Base-by-base conservation (phyloP, 2,113 vertebrate species). In the Eurystomus gularis region DNA sequence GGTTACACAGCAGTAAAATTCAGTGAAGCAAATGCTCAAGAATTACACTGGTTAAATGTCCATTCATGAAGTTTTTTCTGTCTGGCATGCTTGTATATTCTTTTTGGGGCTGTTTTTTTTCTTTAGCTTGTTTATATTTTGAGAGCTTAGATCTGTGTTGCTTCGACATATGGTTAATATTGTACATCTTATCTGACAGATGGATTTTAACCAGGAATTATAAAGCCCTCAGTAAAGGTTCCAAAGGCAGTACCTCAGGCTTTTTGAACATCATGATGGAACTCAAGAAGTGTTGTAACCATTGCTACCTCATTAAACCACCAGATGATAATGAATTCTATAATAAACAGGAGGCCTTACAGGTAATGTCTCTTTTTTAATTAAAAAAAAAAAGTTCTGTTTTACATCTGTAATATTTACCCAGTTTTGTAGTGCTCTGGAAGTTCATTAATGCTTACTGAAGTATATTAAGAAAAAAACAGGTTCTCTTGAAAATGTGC, bases 181-280 rank as follows among this genome's bases (percentile, higher is more conserved):
- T 76, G 9, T 29, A 61, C 17, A 6, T 88, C 11, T 70, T 86
- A 5, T 23, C 35, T 85, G 55, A 33, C 37, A 99, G 99, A 93
- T 99, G 99, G 99, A 99, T 99, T 96, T 98, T 99, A 98, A 99
- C 99, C 49, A 98, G 99, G 86, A 99, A 99, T 98, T 99, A 99
- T 82, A 99, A 99, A 98, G 99, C 99, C 88, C 98, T 99, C 11
- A 99, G 99, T 93, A 99, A 99, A 98, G 99, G 99, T 95, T 99
- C 98, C 80, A 99, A 99, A 98, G 99, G 99, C 95, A 99, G 99
- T 98, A 99, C 99, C 16, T 99, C 99, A 33, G 99, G 99, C 88
- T 99, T 99, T 97, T 98, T 99, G 86, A 99, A 99, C 97, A 98
- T 99, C 80, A 99, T 99, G 99, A 99, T 99, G 99, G 99, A 99